These are phyloP conservation scores for Tapirus terrestris DNA, from an alignment of 2,113 vertebrate species.

Conservation along the genomic window DNA sequence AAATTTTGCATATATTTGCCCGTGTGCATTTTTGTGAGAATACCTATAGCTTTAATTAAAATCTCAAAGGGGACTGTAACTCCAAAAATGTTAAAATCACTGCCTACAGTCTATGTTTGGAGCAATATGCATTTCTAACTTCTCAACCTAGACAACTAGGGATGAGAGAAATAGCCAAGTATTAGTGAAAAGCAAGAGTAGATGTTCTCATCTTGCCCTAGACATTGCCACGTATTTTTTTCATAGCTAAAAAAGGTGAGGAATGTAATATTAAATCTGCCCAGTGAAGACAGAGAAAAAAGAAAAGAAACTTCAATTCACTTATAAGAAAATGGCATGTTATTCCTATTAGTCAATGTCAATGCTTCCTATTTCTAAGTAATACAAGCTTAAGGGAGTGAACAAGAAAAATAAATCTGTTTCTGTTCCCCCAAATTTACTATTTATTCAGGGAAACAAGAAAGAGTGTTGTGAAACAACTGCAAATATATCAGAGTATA, in stretches of 20 bases:
- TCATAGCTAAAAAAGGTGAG: neutral
- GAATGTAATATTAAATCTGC: neutral
- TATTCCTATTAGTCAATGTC: neutral
- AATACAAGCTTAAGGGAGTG: neutral
- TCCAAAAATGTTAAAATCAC: neutral
- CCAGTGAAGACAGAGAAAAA: neutral
- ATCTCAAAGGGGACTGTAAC: neutral
- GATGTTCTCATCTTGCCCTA: neutral
- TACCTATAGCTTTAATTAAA: neutral
- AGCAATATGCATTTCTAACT: neutral
- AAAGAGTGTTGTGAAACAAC: neutral
- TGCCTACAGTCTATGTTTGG: neutral
- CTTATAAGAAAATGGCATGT: neutral
- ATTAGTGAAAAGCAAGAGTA: neutral
- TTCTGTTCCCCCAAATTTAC: neutral
- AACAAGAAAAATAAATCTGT: neutral
- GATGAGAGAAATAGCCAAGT: neutral
- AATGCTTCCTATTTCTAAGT: neutral
- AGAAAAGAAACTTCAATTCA: neutral
- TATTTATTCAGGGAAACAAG: neutral
- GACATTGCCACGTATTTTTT: neutral
- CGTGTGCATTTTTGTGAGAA: neutral
- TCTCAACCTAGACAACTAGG: neutral
- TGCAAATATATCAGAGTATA: neutral
- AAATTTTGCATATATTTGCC: neutral